Percentiles rank a stretch among this genome's conserved stretches.
phyloP scores from a whole-genome alignment of 2,888 invertebrate genomes.

The Asteroscopus sphinx region DNA sequence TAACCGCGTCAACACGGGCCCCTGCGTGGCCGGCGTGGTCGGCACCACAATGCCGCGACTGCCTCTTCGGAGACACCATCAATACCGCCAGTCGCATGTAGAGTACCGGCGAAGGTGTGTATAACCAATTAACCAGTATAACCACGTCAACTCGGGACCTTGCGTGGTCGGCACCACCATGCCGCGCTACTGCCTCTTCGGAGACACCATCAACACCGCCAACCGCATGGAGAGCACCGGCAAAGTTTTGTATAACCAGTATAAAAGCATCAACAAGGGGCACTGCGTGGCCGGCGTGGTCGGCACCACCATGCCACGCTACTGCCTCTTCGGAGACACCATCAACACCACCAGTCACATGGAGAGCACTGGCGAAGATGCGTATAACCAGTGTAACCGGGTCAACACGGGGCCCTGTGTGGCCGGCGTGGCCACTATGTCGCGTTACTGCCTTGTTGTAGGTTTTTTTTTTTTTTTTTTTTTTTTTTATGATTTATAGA shows the following conservation, averaged over 20 bases:
- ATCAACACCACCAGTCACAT: conserved; percentile 92
- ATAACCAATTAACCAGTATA: no score
- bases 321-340: conserved; percentile 91
- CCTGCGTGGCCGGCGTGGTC: conserved; percentile 91
- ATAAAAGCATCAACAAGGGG: conserved; percentile 87
- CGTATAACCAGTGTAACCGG: no score
- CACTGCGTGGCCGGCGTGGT: conserved; percentile 92
- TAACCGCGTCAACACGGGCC: conserved; percentile 91
- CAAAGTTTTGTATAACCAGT: conserved; percentile 69
- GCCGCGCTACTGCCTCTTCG: conserved; percentile 91
- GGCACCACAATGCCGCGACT: conserved; percentile 91
- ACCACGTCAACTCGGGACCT: conserved; percentile 91
- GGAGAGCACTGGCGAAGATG: conserved; percentile 90
- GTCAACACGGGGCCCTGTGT: conserved; percentile 90
- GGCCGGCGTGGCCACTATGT: no score
- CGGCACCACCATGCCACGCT: conserved; percentile 91
- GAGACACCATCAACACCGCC: conserved; percentile 91
- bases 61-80: conserved; percentile 91
- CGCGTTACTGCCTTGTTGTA: no score
- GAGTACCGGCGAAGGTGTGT: no score
- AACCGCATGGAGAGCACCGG: conserved; percentile 91
- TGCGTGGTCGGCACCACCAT: conserved; percentile 91
- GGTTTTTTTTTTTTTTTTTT: no score
- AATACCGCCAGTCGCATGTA: conserved; percentile 92
- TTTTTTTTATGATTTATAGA: no score